Evolutionary conservation across 2,888 invertebrate species (phyloP), one percentile per base, ranked within the genome.

Genomic region (Myopa tessellatipennis): DNA sequence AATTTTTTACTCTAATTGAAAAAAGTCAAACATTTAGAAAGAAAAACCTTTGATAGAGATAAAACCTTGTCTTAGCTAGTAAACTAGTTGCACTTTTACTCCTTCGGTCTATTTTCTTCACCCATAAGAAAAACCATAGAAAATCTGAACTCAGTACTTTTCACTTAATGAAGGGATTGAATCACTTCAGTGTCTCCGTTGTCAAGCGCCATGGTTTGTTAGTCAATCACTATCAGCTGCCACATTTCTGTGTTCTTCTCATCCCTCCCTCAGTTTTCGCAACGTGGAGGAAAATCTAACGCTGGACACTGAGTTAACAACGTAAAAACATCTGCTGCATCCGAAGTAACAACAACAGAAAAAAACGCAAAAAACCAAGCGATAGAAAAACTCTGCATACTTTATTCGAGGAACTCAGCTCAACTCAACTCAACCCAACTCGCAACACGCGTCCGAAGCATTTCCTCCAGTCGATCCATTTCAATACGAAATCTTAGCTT

Each of bases 401-500:
- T 10, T 18, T 4, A 10, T 18, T 61, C n/a, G 10, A 10, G 61
- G 1, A 16, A 16, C 16, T 16, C 16, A 55, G 10, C 16, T 55
- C 16, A 12, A 16, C 58, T 58, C n/a, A 12, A 12, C 26, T 45
- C 61, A 5, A n/a, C 18, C 5, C 61, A 61, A 61, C 7, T 26
- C 18, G 5, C 36, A 65, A 38, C 34, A 65, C 36, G 38, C 14
- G 38, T 38, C 38, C 67, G 0, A 18, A 18, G 18, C 68, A 69
- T 45, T 36, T 18, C 52, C 36, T 70, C 70, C 16, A 34, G 12
- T 38, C 40, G 58, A 55, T 70, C 38, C 14, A 68, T 67, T 55
- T 67, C 58, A 67, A 75, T 68, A n/a, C 5, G 67, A 55, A 58
- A 75, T 75, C 40, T 18, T 10, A 55, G 75, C 60, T 63, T 75